Evolutionary conservation across 2,888 invertebrate genomes (phyloP).

Genomic region (Ceratothoa steindachneri): DNA sequence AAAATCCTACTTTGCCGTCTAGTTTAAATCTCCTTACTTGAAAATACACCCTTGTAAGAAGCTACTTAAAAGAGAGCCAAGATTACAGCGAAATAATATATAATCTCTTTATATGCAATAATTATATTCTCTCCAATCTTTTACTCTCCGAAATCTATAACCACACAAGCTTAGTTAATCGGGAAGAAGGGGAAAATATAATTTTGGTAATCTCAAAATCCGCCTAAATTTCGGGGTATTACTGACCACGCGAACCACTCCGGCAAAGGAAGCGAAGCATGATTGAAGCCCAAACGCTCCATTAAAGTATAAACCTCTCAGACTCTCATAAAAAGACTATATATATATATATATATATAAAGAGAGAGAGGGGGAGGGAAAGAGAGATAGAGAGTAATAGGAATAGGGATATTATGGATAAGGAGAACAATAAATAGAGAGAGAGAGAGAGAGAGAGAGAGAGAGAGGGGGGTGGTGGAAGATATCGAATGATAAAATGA

Average conservation of each 20-base stretch:
- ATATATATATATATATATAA: background rate
- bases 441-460: background rate
- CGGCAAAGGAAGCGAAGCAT: background rate
- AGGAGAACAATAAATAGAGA: too few relatives aligned
- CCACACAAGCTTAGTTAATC: background rate
- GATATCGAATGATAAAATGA: too few relatives aligned
- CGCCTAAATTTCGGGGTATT: slow-evolving; percentile 6
- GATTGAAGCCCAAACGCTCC: background rate
- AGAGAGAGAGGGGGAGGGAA: background rate
- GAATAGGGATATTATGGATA: too few relatives aligned
- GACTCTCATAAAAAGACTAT: background rate
- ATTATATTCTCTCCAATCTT: background rate
- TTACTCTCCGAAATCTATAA: slow-evolving; percentile 1
- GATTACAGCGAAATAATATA: background rate
- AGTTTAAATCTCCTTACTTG: background rate
- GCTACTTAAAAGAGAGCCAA: background rate
- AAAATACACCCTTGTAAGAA: background rate
- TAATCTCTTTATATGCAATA: slow-evolving; percentile 1
- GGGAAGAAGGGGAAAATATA: slow-evolving; percentile 6
- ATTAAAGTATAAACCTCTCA: background rate
- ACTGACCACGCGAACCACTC: slow-evolving; percentile 1
- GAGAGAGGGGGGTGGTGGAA: background rate
- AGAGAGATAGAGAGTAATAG: background rate
- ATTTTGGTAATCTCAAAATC: slow-evolving; percentile 7
- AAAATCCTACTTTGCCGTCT: background rate